Percentiles rank a stretch among this genome's conserved stretches.
These are phyloP conservation scores for Epinephelus lanceolatus DNA, from an alignment of 2,113 vertebrate genomes.

Conservation along the genomic window DNA sequence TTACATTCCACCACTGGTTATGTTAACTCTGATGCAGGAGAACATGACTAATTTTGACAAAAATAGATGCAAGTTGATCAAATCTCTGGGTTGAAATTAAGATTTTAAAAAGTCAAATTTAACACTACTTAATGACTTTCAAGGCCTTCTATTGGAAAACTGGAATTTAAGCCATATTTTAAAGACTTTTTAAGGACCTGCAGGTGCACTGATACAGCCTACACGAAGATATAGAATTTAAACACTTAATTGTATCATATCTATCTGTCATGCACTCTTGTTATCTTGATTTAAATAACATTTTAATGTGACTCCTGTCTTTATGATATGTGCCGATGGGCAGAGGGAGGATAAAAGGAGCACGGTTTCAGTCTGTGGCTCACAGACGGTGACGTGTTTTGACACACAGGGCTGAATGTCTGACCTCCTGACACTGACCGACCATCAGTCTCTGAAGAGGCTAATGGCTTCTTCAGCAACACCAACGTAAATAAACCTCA, in stretches of 20 bases:
- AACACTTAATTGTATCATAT: neutral
- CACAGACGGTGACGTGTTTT: neutral
- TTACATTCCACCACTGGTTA: too few species aligned
- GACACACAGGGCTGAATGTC: neutral
- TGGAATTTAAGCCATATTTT: too few species aligned
- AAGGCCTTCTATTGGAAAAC: too few species aligned
- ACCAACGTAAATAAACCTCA: neutral
- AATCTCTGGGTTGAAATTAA: too few species aligned
- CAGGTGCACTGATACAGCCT: neutral
- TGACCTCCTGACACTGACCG: conserved; percentile 9
- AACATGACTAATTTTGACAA: too few species aligned
- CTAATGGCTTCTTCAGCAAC: neutral
- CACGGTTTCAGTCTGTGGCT: neutral
- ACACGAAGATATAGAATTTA: neutral
- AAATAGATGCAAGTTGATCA: too few species aligned
- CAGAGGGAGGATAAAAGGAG: neutral
- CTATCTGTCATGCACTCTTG: neutral
- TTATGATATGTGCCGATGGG: neutral
- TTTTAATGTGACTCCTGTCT: neutral
- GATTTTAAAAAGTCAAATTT: too few species aligned
- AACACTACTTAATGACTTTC: too few species aligned
- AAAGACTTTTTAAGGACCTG: too few species aligned
- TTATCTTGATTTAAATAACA: neutral
- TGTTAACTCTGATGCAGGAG: too few species aligned
- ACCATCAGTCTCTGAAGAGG: neutral